Conservation (phyloP, 2,888 invertebrate genomes). For the Azorinus chamasolen region DNA sequence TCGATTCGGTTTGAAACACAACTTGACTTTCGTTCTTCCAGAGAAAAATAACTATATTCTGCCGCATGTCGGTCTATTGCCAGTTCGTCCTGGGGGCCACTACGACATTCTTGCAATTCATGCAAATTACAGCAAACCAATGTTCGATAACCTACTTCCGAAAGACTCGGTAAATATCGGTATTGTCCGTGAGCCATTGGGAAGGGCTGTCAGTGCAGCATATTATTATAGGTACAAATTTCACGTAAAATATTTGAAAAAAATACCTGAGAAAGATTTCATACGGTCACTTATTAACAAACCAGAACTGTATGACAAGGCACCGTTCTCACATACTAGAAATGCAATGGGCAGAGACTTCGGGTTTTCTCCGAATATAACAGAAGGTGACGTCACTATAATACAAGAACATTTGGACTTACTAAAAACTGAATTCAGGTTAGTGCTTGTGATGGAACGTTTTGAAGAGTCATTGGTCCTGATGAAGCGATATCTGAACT, state of each 20-base stretch:
- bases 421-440: conserved; percentile 24
- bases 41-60: not conserved
- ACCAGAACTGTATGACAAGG: conserved; percentile 30
- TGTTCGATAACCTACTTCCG: conserved; percentile 51
- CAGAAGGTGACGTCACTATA: not conserved
- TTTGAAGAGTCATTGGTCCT: conserved; percentile 47
- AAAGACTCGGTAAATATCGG: conserved; percentile 55
- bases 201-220: conserved; percentile 55
- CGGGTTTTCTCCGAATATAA: conserved; percentile 26
- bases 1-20: conserved; percentile 12
- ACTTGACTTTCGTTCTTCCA: conserved; percentile 10
- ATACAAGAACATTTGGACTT: conserved; percentile 8
- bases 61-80: not conserved
- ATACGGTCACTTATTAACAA: conserved; percentile 36
- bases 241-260: conserved; percentile 7
- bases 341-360: conserved; percentile 55
- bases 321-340: conserved; percentile 43
- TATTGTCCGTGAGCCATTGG: conserved; percentile 63
- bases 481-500: conserved; percentile 35
- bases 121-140: conserved; percentile 37
- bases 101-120: conserved; percentile 65
- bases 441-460: conserved; percentile 42
- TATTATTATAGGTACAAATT: conserved; percentile 45
- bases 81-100: not conserved
- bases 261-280: conserved; percentile 27